These are phyloP conservation scores for Electrona antarctica DNA, from an alignment of 2,113 vertebrate genomes.

Conservation along the genomic window DNA sequence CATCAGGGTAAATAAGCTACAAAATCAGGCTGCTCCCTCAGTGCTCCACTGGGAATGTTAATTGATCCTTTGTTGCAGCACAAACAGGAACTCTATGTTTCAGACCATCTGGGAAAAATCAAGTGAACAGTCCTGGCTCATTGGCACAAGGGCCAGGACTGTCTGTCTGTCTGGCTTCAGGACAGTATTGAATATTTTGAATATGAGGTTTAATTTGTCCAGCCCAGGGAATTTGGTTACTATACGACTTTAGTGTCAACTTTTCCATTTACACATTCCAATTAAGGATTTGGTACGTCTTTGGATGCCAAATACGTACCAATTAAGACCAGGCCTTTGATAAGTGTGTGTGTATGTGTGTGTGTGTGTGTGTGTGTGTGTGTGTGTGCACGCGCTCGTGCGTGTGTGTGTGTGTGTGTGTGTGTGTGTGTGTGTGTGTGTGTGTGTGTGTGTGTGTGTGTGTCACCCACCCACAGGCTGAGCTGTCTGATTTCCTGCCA, in stretches of 20 bases:
- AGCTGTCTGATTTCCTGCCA: slow-evolving; percentile 69
- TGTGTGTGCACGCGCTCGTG: not conserved
- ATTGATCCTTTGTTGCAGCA: slow-evolving; percentile 67
- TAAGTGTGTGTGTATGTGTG: not conserved
- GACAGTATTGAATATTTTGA: slow-evolving; percentile 28
- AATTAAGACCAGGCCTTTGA: not conserved
- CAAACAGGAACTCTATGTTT: slow-evolving; percentile 68
- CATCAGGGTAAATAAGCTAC: slow-evolving; percentile 66
- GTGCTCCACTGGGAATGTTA: slow-evolving; percentile 66
- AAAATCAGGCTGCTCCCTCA: slow-evolving; percentile 53
- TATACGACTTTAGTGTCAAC: not conserved
- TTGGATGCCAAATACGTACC: not conserved
- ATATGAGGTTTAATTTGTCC: not conserved
- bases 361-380: not conserved
- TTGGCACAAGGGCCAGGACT: slow-evolving; percentile 21
- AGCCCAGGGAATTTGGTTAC: not conserved
- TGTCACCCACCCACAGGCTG: slow-evolving; percentile 60
- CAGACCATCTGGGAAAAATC: slow-evolving; percentile 67
- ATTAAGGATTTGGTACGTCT: not conserved
- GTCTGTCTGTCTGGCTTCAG: slow-evolving; percentile 18
- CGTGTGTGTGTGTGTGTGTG: not conserved
- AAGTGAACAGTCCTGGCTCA: slow-evolving; percentile 42
- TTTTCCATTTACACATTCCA: no score
- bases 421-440: slow-evolving; percentile 44
- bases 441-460: slow-evolving; percentile 67